Evolutionary conservation across 2,888 invertebrate species (phyloP), one percentile per base, ranked within the genome.

Genomic region (Phasia obesa): DNA sequence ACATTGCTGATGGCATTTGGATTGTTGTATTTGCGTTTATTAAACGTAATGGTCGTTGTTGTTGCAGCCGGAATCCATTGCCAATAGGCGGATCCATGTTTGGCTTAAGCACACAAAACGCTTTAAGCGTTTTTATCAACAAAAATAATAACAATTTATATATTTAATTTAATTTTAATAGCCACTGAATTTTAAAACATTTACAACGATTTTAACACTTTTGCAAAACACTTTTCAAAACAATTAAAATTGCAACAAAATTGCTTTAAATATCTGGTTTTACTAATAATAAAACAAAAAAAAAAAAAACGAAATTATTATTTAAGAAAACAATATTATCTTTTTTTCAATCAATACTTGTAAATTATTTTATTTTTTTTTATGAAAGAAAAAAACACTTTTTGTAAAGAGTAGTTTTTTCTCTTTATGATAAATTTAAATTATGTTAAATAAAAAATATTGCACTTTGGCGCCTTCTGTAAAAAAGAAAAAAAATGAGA

Each of bases 21-120:
- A 11, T 77, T 69, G 51, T 64, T 55, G 47, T 44, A 65, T 49
- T 60, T 59, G 57, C 9, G 42, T 55, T 62, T 31, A 21, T 17
- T 55, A 62, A 55, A 44, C 17, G 23, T 11, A 59, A 78, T 78
- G 81, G 75, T 85, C 81, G 79, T 84, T 82, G 83, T 85, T 84
- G 86, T 85, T 87, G 85, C 86, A 88, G 85, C 88, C 88, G 86
- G 90, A 89, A 90, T 89, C 90, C 90, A 89, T 89, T 88, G 88
- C 88, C 90, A 87, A 88, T 85, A 85, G 90, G 90, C 88, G 89
- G 89, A 90, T 88, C 88, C 90, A 90, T 90, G 38, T 60, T 76
- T 60, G 78, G 65, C 35, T 79, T 59, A n/a, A 70, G 47, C 65
- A 69, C 55, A 51, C 15, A 69, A 76, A 76, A 76, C 75, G 67